phyloP scores from a whole-genome alignment of 2,797 vertebrate species.

The Prionace glauca region DNA sequence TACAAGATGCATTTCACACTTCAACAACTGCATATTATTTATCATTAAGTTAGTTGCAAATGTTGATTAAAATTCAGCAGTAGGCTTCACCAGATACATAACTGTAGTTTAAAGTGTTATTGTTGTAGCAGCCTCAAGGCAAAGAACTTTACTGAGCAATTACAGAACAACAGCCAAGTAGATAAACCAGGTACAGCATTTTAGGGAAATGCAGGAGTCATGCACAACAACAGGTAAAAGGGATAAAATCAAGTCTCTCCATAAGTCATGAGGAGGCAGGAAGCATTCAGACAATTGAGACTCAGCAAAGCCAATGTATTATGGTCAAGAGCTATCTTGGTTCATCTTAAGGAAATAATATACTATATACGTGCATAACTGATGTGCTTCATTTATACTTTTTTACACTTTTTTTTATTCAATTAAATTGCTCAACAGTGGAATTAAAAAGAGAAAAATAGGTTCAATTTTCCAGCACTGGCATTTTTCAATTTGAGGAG shows the following conservation, averaged over 20 bases:
- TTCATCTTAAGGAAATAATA: background rate
- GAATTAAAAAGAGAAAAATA: background rate
- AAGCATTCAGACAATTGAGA: background rate
- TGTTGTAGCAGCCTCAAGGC: background rate
- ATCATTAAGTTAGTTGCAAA: background rate
- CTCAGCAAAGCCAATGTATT: background rate
- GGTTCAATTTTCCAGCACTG: background rate
- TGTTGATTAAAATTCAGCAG: constrained; percentile 17
- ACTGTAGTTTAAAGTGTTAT: background rate
- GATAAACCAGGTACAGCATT: background rate
- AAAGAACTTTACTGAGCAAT: background rate
- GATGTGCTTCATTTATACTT: background rate
- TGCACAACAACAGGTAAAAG: background rate
- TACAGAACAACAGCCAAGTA: background rate
- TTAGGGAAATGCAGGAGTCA: background rate
- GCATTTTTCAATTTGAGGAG: background rate
- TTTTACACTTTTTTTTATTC: background rate
- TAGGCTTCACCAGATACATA: background rate
- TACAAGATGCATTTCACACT: background rate
- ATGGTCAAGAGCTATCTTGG: background rate
- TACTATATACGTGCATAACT: background rate
- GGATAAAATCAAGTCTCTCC: background rate
- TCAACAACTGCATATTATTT: constrained; percentile 11
- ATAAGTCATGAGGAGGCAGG: background rate
- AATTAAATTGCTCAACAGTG: too few relatives aligned